phyloP scores from a whole-genome alignment of 2,797 vertebrate genomes.

The Channa striata region DNA sequence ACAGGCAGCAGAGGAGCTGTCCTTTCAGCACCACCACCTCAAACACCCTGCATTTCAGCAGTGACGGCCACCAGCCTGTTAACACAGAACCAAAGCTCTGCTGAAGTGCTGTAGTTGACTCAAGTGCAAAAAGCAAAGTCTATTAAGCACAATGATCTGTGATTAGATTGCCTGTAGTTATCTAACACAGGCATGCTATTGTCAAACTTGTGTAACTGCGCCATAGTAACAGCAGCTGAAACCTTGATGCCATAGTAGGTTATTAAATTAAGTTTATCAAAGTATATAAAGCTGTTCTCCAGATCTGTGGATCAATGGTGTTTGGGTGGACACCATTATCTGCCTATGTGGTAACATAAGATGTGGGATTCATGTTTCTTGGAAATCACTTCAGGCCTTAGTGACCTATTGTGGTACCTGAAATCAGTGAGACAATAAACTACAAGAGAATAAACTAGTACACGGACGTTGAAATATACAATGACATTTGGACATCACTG shows the following conservation, averaged over 20 bases:
- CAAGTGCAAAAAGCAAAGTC: conserved; percentile 55
- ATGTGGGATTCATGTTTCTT: conserved; percentile 21
- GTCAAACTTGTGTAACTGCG: conserved; percentile 23
- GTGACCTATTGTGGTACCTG: conserved; percentile 16
- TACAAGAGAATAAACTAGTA: conserved; percentile 25
- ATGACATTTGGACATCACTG: conserved; percentile 48
- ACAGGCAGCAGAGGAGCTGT: conserved; percentile 74
- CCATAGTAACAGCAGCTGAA: conserved; percentile 18
- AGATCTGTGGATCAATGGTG: neutral
- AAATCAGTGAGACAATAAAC: conserved; percentile 36
- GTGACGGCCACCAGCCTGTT: conserved; percentile 43
- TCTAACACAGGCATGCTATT: conserved; percentile 41
- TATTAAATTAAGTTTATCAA: conserved; percentile 22
- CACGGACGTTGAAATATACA: conserved; percentile 33
- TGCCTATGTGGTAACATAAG: neutral
- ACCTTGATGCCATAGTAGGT: conserved; percentile 15
- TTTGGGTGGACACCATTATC: conserved; percentile 16
- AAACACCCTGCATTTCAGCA: conserved; percentile 47
- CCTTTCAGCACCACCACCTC: conserved; percentile 80
- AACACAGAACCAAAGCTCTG: conserved; percentile 37
- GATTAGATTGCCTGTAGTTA: conserved; percentile 58
- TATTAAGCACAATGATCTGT: conserved; percentile 60
- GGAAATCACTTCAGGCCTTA: conserved; percentile 20
- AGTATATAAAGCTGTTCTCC: neutral
- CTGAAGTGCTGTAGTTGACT: conserved; percentile 48